phyloP scores from a whole-genome alignment of 2,113 vertebrate genomes.

The Carollia perspicillata region DNA sequence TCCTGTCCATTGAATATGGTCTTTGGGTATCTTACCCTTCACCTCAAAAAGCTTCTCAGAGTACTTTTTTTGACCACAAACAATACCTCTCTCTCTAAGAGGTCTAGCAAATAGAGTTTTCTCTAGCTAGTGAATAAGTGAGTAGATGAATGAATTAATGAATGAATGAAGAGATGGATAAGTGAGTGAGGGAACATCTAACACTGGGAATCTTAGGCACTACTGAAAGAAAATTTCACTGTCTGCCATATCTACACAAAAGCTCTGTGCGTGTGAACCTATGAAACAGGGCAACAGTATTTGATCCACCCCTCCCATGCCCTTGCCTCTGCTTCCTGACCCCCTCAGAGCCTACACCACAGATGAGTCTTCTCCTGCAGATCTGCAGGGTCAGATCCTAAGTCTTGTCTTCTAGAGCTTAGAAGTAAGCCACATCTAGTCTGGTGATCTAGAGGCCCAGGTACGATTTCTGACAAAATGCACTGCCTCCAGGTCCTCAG shows the following conservation, averaged over 20 bases:
- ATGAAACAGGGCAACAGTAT: not conserved
- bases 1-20: not conserved
- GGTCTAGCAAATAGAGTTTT: not conserved
- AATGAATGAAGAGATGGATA: not conserved
- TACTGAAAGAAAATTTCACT: not conserved
- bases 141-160: no score
- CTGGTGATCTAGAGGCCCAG: not conserved
- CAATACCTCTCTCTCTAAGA: not conserved
- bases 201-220: not conserved
- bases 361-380: not conserved
- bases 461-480: not conserved
- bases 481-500: not conserved
- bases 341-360: not conserved
- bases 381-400: not conserved
- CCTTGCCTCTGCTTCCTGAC: not conserved
- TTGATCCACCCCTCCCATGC: not conserved
- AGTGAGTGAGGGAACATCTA: not conserved
- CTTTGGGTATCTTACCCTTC: not conserved
- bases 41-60: not conserved
- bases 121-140: not conserved
- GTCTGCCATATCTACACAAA: not conserved
- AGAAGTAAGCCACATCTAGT: not conserved
- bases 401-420: not conserved
- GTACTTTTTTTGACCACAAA: not conserved
- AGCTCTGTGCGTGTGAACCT: not conserved